phyloP scores from a whole-genome alignment of 1,140 invertebrate genomes.

The Megalopta genalis region DNA sequence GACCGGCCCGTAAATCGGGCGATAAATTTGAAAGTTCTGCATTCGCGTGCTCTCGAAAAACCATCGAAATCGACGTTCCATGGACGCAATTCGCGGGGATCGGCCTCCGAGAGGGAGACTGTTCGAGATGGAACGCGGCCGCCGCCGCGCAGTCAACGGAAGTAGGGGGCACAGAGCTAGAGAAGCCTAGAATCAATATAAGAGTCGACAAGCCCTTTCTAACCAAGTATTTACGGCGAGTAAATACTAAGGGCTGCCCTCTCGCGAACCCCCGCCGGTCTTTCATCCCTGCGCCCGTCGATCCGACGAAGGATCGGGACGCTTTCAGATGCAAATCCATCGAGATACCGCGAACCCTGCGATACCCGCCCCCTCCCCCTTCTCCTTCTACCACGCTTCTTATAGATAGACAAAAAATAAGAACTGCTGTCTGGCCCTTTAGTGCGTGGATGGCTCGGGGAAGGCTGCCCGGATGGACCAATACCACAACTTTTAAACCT shows the following conservation, averaged over 20 bases:
- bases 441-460: too few species aligned
- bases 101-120: too few species aligned
- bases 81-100: not conserved
- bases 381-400: not conserved
- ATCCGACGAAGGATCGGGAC: constrained; percentile 25
- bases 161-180: constrained; percentile 8
- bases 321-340: constrained; percentile 66
- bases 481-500: too few species aligned
- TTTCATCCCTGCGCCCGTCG: constrained; percentile 38
- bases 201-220: constrained; percentile 59
- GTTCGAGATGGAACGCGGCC: not conserved
- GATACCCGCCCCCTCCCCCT: not conserved
- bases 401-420: constrained; percentile 1
- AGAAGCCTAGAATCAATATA: constrained; percentile 57
- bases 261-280: constrained; percentile 35
- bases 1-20: constrained; percentile 55
- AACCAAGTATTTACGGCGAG: constrained; percentile 64
- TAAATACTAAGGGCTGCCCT: constrained; percentile 56
- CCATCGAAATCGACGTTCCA: constrained; percentile 43
- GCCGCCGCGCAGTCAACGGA: not conserved
- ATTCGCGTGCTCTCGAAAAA: constrained; percentile 45
- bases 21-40: constrained; percentile 62
- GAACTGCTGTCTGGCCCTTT: too few species aligned
- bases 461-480: too few species aligned
- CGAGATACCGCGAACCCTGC: constrained; percentile 17